phyloP scores from a whole-genome alignment of 53 echinoderm and acorn worm species.

The Antedon mediterranea region DNA sequence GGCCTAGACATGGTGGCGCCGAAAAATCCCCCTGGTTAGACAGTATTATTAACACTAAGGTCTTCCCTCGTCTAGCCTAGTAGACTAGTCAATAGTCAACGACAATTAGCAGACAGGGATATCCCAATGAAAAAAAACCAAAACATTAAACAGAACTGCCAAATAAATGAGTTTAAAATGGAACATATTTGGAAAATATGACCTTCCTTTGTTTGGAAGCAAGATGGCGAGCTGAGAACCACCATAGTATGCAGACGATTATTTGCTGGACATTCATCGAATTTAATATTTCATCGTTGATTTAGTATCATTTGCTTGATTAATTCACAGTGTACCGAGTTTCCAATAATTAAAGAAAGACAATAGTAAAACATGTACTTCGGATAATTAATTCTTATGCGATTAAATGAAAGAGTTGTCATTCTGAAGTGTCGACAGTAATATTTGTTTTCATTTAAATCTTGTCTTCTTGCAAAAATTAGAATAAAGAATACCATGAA shows the following conservation, averaged over 20 bases:
- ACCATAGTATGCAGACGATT: not conserved
- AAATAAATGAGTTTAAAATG: no score
- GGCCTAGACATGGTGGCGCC: not conserved
- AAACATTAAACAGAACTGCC: not conserved
- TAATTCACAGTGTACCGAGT: not conserved
- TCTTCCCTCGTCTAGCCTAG: not conserved
- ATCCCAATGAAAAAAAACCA: not conserved
- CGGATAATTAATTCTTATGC: not conserved
- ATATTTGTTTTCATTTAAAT: no score
- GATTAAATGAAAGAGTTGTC: not conserved
- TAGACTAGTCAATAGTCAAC: not conserved
- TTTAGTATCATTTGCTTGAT: not conserved
- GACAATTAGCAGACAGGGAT: not conserved
- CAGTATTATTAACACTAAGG: not conserved
- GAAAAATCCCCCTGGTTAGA: constrained; percentile 1
- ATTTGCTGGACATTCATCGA: not conserved
- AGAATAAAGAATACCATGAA: no score
- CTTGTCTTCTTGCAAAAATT: no score
- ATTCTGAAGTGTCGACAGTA: no score
- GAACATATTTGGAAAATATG: no score
- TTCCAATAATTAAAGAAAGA: not conserved
- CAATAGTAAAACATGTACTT: not conserved
- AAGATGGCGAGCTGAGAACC: not conserved
- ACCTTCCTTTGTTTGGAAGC: not conserved
- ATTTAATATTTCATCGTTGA: not conserved